Percentiles rank a stretch among this genome's conserved stretches.
Evolutionary conservation across 2,888 invertebrate species (phyloP).

Genomic region (Aleiodes alternator): DNA sequence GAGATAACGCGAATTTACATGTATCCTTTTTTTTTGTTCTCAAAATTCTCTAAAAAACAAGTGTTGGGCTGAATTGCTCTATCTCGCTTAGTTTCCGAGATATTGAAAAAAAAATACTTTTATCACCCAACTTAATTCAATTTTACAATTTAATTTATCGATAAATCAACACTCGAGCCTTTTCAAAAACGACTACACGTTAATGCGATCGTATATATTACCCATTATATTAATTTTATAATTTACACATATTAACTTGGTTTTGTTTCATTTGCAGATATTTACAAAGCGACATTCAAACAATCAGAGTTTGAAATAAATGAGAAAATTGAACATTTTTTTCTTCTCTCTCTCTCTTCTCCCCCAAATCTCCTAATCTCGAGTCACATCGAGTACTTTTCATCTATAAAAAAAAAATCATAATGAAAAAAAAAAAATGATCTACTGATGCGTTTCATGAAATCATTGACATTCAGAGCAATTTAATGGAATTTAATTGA

Average conservation of each 20-base stretch:
- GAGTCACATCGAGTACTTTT: constrained; percentile 23
- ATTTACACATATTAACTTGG: constrained; percentile 31
- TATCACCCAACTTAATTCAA: too few relatives aligned
- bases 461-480: constrained; percentile 28
- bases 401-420: constrained; percentile 35
- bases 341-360: constrained; percentile 3
- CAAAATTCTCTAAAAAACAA: too few relatives aligned
- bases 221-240: constrained; percentile 30
- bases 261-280: constrained; percentile 42
- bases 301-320: constrained; percentile 52
- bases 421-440: constrained; percentile 36
- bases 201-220: constrained; percentile 32
- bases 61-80: background rate
- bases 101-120: background rate
- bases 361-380: background rate
- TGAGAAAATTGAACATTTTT: constrained; percentile 35
- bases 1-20: too few relatives aligned
- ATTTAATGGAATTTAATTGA: constrained; percentile 10
- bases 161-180: constrained; percentile 36
- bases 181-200: constrained; percentile 42
- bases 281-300: constrained; percentile 59
- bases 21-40: too few relatives aligned
- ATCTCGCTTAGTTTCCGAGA: background rate
- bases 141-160: too few relatives aligned
- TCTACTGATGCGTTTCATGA: background rate